phyloP scores from a whole-genome alignment of 2,888 invertebrate species.

The Ectropis crepuscularia region DNA sequence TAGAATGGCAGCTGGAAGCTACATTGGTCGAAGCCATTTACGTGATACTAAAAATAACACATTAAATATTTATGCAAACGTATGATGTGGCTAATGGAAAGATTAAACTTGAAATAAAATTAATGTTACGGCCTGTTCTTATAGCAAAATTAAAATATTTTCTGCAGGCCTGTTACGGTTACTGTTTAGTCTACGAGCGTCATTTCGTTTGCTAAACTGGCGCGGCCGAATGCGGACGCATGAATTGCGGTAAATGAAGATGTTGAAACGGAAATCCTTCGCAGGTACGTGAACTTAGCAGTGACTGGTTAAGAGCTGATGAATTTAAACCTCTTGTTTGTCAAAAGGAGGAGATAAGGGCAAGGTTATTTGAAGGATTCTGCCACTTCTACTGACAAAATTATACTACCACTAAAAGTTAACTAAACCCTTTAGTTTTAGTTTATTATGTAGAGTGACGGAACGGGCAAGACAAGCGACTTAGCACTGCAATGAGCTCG shows the following conservation, averaged over 20 bases:
- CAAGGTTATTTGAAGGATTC: conserved; percentile 19
- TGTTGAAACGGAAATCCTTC: conserved; percentile 45
- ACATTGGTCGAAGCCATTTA: conserved; percentile 33
- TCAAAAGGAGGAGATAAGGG: conserved; percentile 20
- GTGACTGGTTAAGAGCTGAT: conserved; percentile 31
- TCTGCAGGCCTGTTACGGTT: conserved; percentile 12
- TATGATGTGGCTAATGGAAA: conserved; percentile 46
- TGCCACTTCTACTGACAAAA: background rate
- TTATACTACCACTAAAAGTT: too few species aligned
- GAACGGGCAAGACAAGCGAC: too few species aligned
- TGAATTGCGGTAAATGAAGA: conserved; percentile 46
- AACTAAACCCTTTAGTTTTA: too few species aligned
- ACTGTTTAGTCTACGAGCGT: conserved; percentile 27
- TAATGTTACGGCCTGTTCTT: conserved; percentile 37
- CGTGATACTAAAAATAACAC: conserved; percentile 36
- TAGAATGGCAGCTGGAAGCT: conserved; percentile 33
- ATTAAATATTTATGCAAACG: conserved; percentile 47
- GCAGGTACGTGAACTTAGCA: conserved; percentile 30
- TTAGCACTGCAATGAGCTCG: too few species aligned
- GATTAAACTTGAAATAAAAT: conserved; percentile 40
- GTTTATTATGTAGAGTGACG: too few species aligned
- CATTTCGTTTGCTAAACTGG: conserved; percentile 35
- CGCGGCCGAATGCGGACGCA: conserved; percentile 41
- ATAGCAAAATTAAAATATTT: conserved; percentile 29
- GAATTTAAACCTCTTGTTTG: conserved; percentile 27